Conservation (phyloP, 2,797 vertebrate species). For the Ceryle rudis region DNA sequence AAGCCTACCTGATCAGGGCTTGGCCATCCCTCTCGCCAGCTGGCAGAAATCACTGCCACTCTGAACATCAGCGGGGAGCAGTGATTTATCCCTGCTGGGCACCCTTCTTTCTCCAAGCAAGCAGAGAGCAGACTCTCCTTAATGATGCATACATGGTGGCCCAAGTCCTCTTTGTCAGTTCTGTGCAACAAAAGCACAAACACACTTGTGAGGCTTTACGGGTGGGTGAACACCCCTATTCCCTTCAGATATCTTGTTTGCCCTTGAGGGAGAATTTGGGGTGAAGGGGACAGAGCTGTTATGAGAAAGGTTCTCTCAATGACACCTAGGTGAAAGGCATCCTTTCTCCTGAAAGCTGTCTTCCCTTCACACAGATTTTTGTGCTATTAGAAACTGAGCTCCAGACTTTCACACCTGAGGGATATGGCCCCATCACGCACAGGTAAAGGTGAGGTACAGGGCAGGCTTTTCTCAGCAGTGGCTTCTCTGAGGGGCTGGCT, state of each 20-base stretch:
- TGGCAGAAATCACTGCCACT: not conserved
- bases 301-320: not conserved
- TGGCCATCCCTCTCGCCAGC: not conserved
- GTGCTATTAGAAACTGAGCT: not conserved
- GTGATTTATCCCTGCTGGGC: not conserved
- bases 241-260: not conserved
- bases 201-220: not conserved
- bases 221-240: not conserved
- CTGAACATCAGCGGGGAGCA: not conserved
- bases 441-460: not conserved
- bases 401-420: not conserved
- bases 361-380: not conserved
- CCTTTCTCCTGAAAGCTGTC: not conserved
- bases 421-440: accelerated
- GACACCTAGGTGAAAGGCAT: not conserved
- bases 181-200: not conserved
- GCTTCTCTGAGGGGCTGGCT: not conserved
- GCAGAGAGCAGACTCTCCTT: not conserved
- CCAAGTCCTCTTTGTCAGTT: not conserved
- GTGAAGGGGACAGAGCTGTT: not conserved
- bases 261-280: not conserved
- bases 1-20: accelerated
- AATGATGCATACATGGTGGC: not conserved
- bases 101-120: not conserved
- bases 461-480: not conserved